Evolutionary conservation across 2,113 vertebrate species (phyloP), one percentile per base, ranked within the genome.

Genomic region (Antidorcas marsupialis): DNA sequence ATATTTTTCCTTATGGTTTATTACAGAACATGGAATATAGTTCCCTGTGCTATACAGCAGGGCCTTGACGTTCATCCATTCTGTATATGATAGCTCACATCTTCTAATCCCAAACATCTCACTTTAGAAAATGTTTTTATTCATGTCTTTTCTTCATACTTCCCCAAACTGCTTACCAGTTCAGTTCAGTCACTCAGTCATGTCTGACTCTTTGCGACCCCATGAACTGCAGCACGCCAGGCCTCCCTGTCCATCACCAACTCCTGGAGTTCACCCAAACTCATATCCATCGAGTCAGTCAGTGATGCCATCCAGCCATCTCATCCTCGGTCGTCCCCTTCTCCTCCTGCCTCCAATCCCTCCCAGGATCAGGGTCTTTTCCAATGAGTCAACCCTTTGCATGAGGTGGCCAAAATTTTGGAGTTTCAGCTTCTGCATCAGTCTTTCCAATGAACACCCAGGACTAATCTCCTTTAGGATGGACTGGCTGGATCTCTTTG

Each of bases 111-210:
- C 78, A 52, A 50, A 78, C 23, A 60, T 92, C 87, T 96, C 82
- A 96, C 85, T 91, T 21, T 53, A 53, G 57, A 97, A 87, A 97
- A 89, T 95, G 71, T 62, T 96, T 96, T 95, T 78, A 85, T 87
- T 95, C 25, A 74, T 17, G 64, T 91, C 14, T 89, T 96, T 87
- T 94, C 87, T 52, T 96, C 47, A 76, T 47, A 82, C 47, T 94
- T 93, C 30, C 97, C 93, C 10, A 93, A 87, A 96, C 78, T 95
- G 36, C 30, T 76, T 85, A 89, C 82, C 97, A 95, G 10, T 71
- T 71, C 67, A 71, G 67, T 71, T 71, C 5, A 36, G 19, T 71
- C 9, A 0, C n/a, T 71, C 67, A 39, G 67, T 71, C n/a, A 0
- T 71, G 67, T 71, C n/a, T 4, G 5, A 71, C 10, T 71, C 67